Conservation (phyloP, 2,888 invertebrate genomes). For the Drosophila gaucha region DNA sequence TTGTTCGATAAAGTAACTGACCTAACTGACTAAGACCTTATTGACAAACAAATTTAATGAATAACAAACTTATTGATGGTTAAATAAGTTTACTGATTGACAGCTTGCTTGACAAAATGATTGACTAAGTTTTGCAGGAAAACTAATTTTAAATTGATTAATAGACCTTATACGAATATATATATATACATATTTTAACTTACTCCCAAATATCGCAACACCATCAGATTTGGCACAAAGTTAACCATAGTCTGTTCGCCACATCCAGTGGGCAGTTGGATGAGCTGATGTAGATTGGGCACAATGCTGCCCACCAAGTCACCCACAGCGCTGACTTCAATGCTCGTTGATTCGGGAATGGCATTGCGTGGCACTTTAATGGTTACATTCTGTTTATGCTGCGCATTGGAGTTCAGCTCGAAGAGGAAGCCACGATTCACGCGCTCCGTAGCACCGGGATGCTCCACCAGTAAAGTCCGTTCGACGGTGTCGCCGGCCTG, state of each 20-base stretch:
- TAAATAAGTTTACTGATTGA: neutral
- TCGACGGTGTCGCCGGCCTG: slow-evolving; percentile 92
- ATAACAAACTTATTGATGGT: neutral
- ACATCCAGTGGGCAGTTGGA: slow-evolving; percentile 94
- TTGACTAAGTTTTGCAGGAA: too few relatives aligned
- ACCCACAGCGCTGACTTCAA: slow-evolving; percentile 88
- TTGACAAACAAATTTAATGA: neutral
- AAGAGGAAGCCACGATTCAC: slow-evolving; percentile 90
- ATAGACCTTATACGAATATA: slow-evolving; percentile 85
- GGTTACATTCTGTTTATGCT: slow-evolving; percentile 88
- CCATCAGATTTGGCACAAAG: slow-evolving; percentile 95
- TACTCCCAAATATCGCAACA: slow-evolving; percentile 93
- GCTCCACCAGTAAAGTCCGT: slow-evolving; percentile 90
- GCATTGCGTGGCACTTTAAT: slow-evolving; percentile 91
- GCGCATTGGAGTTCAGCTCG: slow-evolving; percentile 87
- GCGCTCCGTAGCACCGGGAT: slow-evolving; percentile 91
- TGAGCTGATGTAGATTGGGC: slow-evolving; percentile 90
- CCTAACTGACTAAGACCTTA: neutral
- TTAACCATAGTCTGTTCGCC: slow-evolving; percentile 97
- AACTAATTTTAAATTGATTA: too few relatives aligned
- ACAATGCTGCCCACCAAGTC: slow-evolving; percentile 92
- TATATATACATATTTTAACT: slow-evolving; percentile 78
- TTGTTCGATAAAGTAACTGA: too few relatives aligned
- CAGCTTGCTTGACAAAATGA: too few relatives aligned
- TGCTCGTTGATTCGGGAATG: slow-evolving; percentile 89